These are phyloP conservation scores for Spermophilus dauricus DNA, from an alignment of 2,113 vertebrate genomes.

Conservation along the genomic window DNA sequence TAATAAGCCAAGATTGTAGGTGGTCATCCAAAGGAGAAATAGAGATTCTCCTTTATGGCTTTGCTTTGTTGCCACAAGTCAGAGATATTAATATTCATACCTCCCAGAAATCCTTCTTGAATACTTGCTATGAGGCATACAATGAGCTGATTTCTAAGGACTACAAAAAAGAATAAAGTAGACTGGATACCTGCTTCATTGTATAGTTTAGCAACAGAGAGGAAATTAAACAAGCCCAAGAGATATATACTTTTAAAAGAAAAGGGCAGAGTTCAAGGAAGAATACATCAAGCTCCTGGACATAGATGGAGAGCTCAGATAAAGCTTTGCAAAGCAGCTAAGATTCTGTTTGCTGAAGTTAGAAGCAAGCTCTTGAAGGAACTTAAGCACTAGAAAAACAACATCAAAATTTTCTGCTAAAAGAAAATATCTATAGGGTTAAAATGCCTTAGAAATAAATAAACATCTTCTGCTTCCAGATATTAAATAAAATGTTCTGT, in stretches of 20 bases:
- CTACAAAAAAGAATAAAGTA: background rate
- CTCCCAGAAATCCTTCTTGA: background rate
- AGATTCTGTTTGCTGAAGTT: fast-evolving
- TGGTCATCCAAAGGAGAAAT: background rate
- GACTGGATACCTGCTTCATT: background rate
- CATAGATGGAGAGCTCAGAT: background rate
- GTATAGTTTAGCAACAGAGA: background rate
- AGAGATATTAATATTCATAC: background rate
- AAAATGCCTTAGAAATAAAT: constrained; percentile 25
- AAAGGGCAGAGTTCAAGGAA: background rate
- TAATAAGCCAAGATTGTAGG: background rate
- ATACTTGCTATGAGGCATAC: background rate
- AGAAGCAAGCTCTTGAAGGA: background rate
- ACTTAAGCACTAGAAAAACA: background rate
- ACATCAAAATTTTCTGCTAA: background rate
- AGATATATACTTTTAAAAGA: constrained; percentile 16
- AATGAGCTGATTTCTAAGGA: constrained; percentile 29
- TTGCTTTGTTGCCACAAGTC: background rate
- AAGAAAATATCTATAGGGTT: background rate
- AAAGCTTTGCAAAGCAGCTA: background rate
- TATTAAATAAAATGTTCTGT: background rate
- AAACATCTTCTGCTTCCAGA: background rate
- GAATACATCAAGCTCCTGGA: background rate
- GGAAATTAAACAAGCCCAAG: background rate
- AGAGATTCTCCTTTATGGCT: background rate